Base-by-base conservation (phyloP, 2,888 invertebrate species). In the Argynnis bischoffii region DNA sequence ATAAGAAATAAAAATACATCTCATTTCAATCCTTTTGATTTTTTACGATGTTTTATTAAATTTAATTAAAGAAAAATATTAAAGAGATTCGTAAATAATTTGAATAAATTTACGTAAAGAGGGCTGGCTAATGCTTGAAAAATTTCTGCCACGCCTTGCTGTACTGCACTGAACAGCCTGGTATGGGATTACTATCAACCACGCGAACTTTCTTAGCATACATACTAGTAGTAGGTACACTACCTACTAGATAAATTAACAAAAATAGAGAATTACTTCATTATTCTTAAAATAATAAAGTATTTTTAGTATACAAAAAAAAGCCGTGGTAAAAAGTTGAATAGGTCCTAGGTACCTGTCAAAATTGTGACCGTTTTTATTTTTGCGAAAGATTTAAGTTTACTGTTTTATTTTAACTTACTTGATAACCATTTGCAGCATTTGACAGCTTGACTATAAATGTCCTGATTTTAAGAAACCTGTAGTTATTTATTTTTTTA, bases 81-180 rank as follows among this genome's bases (percentile, higher is more conserved):
- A 16, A 50, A 50, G 35, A 11, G 18, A 51, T 50, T 41, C 18
- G n/a, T n/a, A 50, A 50, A 6, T 1, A 35, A 51, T 15, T 51
- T 41, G 51, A 61, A 61, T 53, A 41, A 61, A 61, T 61, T 61
- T n/a, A 41, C 41, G 41, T 51, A 16, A 61, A 61, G n/a, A 51
- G 31, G 61, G 47, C 16, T 63, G 46, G 47, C 26, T 55, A 63
- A 54, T 63, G 63, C 46, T 47, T 63, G 54, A 63, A 63, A 63
- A 63, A 63, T 54, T 46, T 63, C 2, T 26, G 21, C 16, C 63
- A 47, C 63, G 54, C 54, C 63, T 47, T 47, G 54, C 46, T 26
- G 13, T 54, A 26, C 18, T n/a, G 21, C 31, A 54, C 8, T 21
- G 63, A 60, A 35, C 35, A 53, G 54, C 54, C 47, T 31, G 46